Evolutionary conservation across 2,113 vertebrate genomes (phyloP).

Genomic region (Sapayoa aenigma): DNA sequence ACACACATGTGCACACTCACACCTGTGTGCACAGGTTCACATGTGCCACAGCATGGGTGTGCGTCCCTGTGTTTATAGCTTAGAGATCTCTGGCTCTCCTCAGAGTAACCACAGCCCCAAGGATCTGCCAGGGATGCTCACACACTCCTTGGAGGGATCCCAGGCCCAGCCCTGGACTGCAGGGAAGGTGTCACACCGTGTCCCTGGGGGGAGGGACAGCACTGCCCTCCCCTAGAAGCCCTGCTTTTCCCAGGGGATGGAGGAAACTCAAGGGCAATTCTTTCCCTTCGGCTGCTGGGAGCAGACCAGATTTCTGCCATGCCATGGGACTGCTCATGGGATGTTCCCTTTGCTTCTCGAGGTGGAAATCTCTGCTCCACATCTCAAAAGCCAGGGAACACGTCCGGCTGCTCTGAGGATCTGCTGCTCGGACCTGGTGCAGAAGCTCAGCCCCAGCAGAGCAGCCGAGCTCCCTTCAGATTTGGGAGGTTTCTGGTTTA

Average conservation of each 20-base stretch:
- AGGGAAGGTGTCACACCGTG: fast-evolving
- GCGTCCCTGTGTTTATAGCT: not conserved
- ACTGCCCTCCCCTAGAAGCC: not conserved
- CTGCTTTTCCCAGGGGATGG: not conserved
- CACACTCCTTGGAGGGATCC: too few species aligned
- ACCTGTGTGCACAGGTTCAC: not conserved
- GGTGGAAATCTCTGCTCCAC: not conserved
- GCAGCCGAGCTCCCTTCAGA: not conserved
- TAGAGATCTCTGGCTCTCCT: not conserved
- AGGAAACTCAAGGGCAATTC: not conserved
- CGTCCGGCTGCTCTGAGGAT: not conserved
- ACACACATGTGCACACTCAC: not conserved
- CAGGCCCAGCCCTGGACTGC: not conserved
- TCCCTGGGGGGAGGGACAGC: too few species aligned
- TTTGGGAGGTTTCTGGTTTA: not conserved
- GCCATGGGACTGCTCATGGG: not conserved
- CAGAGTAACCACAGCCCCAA: too few species aligned
- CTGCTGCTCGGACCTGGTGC: fast-evolving
- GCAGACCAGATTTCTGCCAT: not conserved
- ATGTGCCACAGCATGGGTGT: fast-evolving
- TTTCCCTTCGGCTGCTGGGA: not conserved
- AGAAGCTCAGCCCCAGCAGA: not conserved
- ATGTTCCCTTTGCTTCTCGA: not conserved
- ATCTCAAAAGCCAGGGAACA: not conserved
- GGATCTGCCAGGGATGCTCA: not conserved